Conservation (phyloP, 1,140 invertebrate genomes). For the Oryzaephilus surinamensis region DNA sequence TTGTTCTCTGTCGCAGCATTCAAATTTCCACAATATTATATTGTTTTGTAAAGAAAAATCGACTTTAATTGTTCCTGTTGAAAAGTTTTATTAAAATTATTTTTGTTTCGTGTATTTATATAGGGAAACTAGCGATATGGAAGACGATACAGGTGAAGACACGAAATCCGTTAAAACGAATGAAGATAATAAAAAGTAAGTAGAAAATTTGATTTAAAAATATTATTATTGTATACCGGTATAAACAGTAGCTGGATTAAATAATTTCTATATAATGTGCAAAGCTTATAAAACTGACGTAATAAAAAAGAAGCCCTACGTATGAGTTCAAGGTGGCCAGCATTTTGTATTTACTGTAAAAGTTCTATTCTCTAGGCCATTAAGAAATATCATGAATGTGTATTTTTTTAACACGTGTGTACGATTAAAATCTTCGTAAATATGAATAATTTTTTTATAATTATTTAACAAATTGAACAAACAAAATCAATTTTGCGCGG, state of each 20-base stretch:
- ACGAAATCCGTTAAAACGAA: slow-evolving; percentile 48
- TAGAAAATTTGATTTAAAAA: slow-evolving; percentile 11
- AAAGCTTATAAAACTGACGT: slow-evolving; percentile 5
- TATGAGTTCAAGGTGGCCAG: slow-evolving; percentile 22
- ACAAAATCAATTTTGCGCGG: too few relatives aligned
- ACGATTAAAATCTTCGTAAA: too few relatives aligned
- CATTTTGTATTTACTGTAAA: slow-evolving; percentile 15
- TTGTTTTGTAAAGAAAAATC: not conserved
- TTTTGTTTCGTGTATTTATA: slow-evolving; percentile 25
- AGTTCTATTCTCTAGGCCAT: slow-evolving; percentile 18
- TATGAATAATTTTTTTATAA: too few relatives aligned
- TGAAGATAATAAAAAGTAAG: slow-evolving; percentile 60
- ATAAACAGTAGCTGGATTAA: slow-evolving; percentile 1
- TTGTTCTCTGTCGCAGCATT: not conserved
- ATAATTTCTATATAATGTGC: slow-evolving; percentile 2
- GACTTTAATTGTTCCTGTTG: not conserved
- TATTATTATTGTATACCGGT: not conserved
- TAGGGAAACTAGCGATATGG: slow-evolving; percentile 45
- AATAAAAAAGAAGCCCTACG: slow-evolving; percentile 21
- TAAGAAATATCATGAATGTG: slow-evolving; percentile 19
- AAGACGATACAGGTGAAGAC: slow-evolving; percentile 50
- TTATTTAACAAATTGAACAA: too few relatives aligned
- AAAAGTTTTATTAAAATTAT: not conserved
- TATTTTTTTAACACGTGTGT: too few relatives aligned
- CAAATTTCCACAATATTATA: not conserved